Percentiles rank a stretch among this genome's conserved stretches.
phyloP scores from a whole-genome alignment of 2,888 invertebrate species.

The Sarcophaga variegata region DNA sequence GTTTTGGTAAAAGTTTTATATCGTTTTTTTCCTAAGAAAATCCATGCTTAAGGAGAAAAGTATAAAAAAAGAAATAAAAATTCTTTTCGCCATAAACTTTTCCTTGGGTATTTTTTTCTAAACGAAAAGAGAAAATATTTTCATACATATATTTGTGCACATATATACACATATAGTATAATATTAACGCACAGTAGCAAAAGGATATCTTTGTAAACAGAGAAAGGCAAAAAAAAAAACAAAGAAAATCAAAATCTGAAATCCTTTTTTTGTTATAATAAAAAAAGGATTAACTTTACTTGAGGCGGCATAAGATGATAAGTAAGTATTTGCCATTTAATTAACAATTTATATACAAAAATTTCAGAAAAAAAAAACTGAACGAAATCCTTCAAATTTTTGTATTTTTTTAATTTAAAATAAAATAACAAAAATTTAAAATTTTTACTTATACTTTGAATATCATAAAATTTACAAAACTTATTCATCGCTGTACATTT shows the following conservation, averaged over 20 bases:
- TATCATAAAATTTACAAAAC: too few relatives aligned
- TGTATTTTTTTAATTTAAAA: not conserved
- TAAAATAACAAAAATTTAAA: not conserved
- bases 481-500: not conserved
- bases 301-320: conserved; percentile 68
- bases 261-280: conserved; percentile 33
- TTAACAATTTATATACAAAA: conserved; percentile 23
- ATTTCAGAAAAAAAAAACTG: not conserved
- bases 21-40: not conserved
- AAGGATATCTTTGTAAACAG: too few relatives aligned
- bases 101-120: too few relatives aligned
- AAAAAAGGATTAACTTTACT: conserved; percentile 66
- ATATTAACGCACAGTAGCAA: too few relatives aligned
- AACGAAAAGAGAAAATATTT: not conserved
- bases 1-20: conserved; percentile 21
- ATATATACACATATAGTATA: not conserved
- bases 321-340: conserved; percentile 64
- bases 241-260: conserved; percentile 18
- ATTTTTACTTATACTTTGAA: not conserved
- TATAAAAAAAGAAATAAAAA: conserved; percentile 9
- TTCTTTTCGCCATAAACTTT: not conserved
- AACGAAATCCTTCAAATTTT: not conserved
- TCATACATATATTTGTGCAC: not conserved
- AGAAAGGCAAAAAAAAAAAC: not conserved
- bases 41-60: not conserved